phyloP scores from a whole-genome alignment of 2,888 invertebrate genomes.

The Polydrusus cervinus region DNA sequence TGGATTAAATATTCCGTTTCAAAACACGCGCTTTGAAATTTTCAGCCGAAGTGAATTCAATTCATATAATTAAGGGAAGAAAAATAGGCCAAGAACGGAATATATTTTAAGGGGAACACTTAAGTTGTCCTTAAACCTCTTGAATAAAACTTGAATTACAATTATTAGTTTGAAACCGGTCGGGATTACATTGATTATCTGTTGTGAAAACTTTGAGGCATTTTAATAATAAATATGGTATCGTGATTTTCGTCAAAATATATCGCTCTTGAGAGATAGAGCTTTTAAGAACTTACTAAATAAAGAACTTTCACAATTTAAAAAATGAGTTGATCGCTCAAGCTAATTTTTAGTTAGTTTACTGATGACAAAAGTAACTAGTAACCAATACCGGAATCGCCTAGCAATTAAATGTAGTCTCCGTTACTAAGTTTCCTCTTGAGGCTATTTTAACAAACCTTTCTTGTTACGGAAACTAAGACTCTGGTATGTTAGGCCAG shows the following conservation, averaged over 20 bases:
- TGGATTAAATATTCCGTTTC: conserved; percentile 14
- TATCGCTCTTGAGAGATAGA: not conserved
- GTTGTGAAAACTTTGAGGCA: conserved; percentile 18
- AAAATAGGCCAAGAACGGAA: conserved; percentile 34
- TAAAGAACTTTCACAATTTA: too few species aligned
- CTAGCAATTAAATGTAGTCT: too few species aligned
- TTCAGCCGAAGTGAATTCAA: conserved; percentile 35
- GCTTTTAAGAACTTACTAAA: not conserved
- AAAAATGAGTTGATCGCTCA: too few species aligned
- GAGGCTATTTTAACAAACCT: too few species aligned
- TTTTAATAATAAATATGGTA: not conserved
- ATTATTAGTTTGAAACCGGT: conserved; percentile 46
- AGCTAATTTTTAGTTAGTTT: too few species aligned
- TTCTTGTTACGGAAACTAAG: too few species aligned
- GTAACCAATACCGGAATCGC: too few species aligned
- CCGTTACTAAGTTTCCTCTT: too few species aligned
- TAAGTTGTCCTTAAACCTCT: conserved; percentile 36
- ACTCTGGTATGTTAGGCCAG: too few species aligned
- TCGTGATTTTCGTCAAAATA: too few species aligned
- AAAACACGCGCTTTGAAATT: conserved; percentile 36
- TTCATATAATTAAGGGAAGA: conserved; percentile 36
- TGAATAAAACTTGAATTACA: conserved; percentile 33
- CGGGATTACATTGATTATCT: conserved; percentile 34
- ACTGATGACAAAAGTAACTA: too few species aligned
- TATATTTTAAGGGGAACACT: conserved; percentile 41